Conservation (phyloP, 1,140 invertebrate species). For the Sitophilus oryzae region DNA sequence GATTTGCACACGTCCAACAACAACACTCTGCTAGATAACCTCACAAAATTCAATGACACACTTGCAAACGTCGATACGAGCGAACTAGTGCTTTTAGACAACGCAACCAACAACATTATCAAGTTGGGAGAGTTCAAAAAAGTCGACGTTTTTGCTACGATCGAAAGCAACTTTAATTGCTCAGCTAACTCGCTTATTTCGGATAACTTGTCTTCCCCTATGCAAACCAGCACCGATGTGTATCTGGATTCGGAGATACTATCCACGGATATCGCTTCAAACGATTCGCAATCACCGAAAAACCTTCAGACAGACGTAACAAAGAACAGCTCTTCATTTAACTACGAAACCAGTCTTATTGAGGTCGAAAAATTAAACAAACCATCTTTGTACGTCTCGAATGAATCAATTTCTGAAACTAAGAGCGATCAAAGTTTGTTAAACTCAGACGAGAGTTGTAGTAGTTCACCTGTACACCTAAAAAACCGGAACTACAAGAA, state of each 20-base stretch:
- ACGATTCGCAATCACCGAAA: slow-evolving; percentile 43
- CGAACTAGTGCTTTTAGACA: slow-evolving; percentile 32
- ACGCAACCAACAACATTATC: slow-evolving; percentile 33
- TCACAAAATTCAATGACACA: slow-evolving; percentile 21
- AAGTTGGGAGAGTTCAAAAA: slow-evolving; percentile 35
- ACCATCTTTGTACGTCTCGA: slow-evolving; percentile 31
- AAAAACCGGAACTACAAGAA: slow-evolving; percentile 38
- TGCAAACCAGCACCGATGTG: slow-evolving; percentile 45
- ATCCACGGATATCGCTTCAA: slow-evolving; percentile 42
- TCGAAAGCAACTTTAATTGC: slow-evolving; percentile 38
- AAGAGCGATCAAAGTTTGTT: slow-evolving; percentile 43
- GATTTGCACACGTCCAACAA: slow-evolving; percentile 23
- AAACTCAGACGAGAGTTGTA: slow-evolving; percentile 39
- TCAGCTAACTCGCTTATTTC: slow-evolving; percentile 43
- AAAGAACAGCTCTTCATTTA: slow-evolving; percentile 13
- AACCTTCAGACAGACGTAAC: slow-evolving; percentile 26
- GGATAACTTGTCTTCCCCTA: slow-evolving; percentile 43
- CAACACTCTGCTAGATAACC: slow-evolving; percentile 24
- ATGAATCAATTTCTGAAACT: slow-evolving; percentile 38
- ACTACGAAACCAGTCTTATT: slow-evolving; percentile 18
- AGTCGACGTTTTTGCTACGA: slow-evolving; percentile 32
- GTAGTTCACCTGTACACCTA: slow-evolving; percentile 41
- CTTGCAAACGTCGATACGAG: slow-evolving; percentile 27
- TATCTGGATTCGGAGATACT: slow-evolving; percentile 43
- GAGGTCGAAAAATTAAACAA: slow-evolving; percentile 17